Base-by-base conservation (phyloP, 2,888 invertebrate genomes). In the Pseudococcus viburni region DNA sequence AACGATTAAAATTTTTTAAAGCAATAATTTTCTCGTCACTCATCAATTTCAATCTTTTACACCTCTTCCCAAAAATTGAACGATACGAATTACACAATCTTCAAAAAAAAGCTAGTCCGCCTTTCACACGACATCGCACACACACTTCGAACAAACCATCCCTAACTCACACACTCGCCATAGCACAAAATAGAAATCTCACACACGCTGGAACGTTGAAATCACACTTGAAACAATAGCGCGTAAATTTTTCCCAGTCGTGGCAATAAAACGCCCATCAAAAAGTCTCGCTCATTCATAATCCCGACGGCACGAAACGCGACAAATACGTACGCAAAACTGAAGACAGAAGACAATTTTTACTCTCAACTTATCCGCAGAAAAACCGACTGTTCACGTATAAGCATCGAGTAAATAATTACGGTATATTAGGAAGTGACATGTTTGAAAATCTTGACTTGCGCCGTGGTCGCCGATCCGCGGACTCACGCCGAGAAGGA, bases 321-420 rank as follows among this genome's bases (percentile, higher is more conserved):
- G 73, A 73, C 73, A 73, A 73, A 73, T 73, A 73, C 73, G 73
- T 33, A 64, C 22, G 64, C 64, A 64, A 64, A 64, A 64, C 64
- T 64, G 64, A 73, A 73, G 33, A 68, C 80, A n/a, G 26, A 80
- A 42, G 80, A 83, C 46, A 83, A 83, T 83, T 83, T 73, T 33
- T 83, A 33, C 80, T 46, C 80, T 46, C 80, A 9, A 46, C 80
- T 46, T 19, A 64, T 83, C 80, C 80, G 80, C 80, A 83, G 42
- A 83, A 83, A 83, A 83, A 83, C 80, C 42, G 80, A 83, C 80
- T 83, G 80, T 83, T 46, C 80, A 83, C 80, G 80, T 83, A 83
- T 83, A 83, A 83, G 46, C 80, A 83, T 83, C 80, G 80, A 83
- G 80, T 83, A 85, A 85, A 85, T 64, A 85, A 85, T 85, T 85